Evolutionary conservation across 2,113 vertebrate species (phyloP), one percentile per base, ranked within the genome.

Genomic region (Mormyrus lacerda): DNA sequence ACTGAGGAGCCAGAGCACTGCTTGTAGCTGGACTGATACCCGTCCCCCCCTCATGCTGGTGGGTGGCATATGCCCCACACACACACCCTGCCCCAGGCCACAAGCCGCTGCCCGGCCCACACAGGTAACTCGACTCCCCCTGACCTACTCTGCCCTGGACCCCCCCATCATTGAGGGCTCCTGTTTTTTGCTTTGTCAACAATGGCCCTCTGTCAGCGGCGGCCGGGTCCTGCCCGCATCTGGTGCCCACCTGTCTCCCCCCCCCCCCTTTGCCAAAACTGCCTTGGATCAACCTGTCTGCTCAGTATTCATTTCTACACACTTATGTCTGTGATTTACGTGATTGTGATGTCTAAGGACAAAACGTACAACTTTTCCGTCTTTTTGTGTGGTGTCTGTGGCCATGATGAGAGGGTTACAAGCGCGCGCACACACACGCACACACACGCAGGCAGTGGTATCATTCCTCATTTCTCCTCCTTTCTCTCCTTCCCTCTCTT

Each of bases 261-360:
- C 92, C 88, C 88, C 19, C 85, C 27, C 48, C n/a, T n/a, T n/a
- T n/a, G 11, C 90, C 69, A 55, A 88, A 87, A 88, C 76, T 87
- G 73, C 45, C 85, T 94, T 95, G 92, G 93, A 90, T 93, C 93
- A 94, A 58, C 45, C 84, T 55, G 85, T 50, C 50, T 35, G 50
- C 85, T 87, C 48, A 39, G 15, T 94, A 95, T 95, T 95, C 94
- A 95, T 95, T 94, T 94, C 93, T 93, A 92, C 90, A 94, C 92
- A 93, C 93, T 90, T 95, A 94, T 95, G 95, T 96, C 94, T 93
- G 95, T 96, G 76, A 50, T 89, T 44, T 61, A 90, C 69, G 69
- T 89, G 90, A 55, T 89, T 89, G 61, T 61, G 55, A 8, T n/a
- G 55, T n/a, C 21, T 61, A n/a, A 58, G 55, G 6, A 61, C 55